Base-by-base conservation (phyloP, 2,888 invertebrate genomes). In the Drosophila lutescens region DNA sequence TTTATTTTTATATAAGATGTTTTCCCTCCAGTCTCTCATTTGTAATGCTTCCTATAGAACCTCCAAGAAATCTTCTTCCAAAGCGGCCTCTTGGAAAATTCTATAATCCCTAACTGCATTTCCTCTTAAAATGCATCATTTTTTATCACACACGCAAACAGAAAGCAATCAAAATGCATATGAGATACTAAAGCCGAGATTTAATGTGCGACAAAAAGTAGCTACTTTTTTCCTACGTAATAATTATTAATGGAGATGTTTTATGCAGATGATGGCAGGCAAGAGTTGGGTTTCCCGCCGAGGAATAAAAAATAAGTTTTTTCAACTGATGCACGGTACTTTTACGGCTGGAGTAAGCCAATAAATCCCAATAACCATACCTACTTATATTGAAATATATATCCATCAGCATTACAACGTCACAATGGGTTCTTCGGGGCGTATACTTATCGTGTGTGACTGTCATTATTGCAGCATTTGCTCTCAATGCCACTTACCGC, bases 261-360 rank as follows among this genome's bases (percentile, higher is more conserved):
- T n/a, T 83, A 83, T 78, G 84, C 77, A 80, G 62, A 69, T 20
- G 13, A 69, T 72, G 67, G 58, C 68, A 30, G 56, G 55, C 61
- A 44, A 60, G 65, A 54, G 36, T 13, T 26, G 32, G 38, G 2
- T 8, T 15, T 12, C 7, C 12, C 2, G 7, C 17, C 73, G 71
- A 58, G 76, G 12, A 2, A 23, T 7, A 26, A 26, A n/a, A 26
- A 8, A n/a, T 0, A 36, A 36, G 4, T n/a, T 46, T 17, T 2
- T 47, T 23, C 10, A 23, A 8, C 17, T 20, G 8, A 20, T 23
- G 32, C 9, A 23, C 26, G 1, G 30, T 12, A 12, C 23, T 44
- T 8, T 46, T 9, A 23, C 32, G 56, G 57, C 7, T 47, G 47
- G n/a, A 15, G 40, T 40, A 17, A 17, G 2, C n/a, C 32, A 15